phyloP scores from a whole-genome alignment of 2,888 invertebrate species.

The Tillus elongatus region DNA sequence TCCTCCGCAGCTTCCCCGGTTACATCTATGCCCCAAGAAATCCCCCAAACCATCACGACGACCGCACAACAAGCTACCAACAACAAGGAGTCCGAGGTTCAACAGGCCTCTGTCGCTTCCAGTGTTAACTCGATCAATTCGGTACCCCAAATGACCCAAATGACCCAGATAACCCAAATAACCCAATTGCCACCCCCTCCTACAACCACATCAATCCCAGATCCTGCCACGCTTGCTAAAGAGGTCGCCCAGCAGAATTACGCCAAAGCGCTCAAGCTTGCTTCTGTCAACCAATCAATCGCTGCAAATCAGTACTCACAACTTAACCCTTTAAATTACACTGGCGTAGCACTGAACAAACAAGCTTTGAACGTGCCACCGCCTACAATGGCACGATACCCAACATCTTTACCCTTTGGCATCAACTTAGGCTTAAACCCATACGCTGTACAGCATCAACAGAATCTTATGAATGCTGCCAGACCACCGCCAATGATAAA shows the following conservation, averaged over 20 bases:
- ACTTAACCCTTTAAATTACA: constrained; percentile 56
- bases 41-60: constrained; percentile 39
- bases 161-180: neutral
- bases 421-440: constrained; percentile 32
- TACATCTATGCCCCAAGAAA: constrained; percentile 25
- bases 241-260: constrained; percentile 78
- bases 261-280: constrained; percentile 62
- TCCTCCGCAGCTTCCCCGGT: constrained; percentile 34
- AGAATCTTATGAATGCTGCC: constrained; percentile 32
- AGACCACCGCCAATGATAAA: constrained; percentile 38
- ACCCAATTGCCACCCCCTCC: constrained; percentile 5
- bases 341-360: constrained; percentile 62
- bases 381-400: constrained; percentile 31
- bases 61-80: constrained; percentile 33
- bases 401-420: constrained; percentile 31
- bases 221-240: constrained; percentile 63
- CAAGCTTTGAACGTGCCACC: constrained; percentile 43
- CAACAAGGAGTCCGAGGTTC: constrained; percentile 25
- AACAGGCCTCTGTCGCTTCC: constrained; percentile 17
- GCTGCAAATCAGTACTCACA: constrained; percentile 32
- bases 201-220: constrained; percentile 37
- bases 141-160: neutral
- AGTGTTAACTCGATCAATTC: neutral
- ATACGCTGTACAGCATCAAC: constrained; percentile 31
- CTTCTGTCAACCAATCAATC: constrained; percentile 29